Conservation (phyloP, 2,113 vertebrate species). For the Cinclus cinclus region DNA sequence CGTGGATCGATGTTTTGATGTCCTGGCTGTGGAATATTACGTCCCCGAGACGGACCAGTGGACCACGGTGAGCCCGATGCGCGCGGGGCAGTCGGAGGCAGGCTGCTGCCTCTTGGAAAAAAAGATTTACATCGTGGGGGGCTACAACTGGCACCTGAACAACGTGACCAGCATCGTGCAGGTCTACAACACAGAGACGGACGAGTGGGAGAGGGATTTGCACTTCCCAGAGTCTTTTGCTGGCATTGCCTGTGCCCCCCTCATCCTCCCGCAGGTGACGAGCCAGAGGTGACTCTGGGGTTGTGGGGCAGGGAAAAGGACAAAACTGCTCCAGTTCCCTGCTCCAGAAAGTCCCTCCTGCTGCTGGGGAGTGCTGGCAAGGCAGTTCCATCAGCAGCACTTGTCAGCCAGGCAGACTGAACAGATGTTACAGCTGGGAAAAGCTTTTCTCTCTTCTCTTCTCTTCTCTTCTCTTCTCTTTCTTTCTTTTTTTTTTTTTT, state of each 20-base stretch:
- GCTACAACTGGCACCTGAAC: constrained; percentile 98
- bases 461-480: no score
- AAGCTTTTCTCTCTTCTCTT: not conserved
- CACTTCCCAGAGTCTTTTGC: constrained; percentile 96
- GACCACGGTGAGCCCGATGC: constrained; percentile 93
- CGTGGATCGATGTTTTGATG: constrained; percentile 93
- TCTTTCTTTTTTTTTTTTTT: not conserved
- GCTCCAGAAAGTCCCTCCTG: not conserved
- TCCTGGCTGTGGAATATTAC: constrained; percentile 92
- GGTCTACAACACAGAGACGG: constrained; percentile 92
- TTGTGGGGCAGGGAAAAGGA: not conserved
- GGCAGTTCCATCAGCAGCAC: not conserved
- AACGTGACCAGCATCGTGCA: constrained; percentile 96
- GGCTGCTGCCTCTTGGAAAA: constrained; percentile 89
- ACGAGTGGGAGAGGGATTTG: constrained; percentile 97
- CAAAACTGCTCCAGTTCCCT: not conserved
- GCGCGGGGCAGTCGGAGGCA: constrained; percentile 91
- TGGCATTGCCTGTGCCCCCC: constrained; percentile 85
- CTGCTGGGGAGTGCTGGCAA: not conserved
- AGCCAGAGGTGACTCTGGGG: constrained; percentile 70
- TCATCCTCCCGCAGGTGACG: constrained; percentile 84
- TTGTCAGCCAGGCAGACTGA: not conserved
- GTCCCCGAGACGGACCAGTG: constrained; percentile 89
- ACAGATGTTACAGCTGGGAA: not conserved
- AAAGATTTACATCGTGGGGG: constrained; percentile 92